Base-by-base conservation (phyloP, 2,113 vertebrate species). In the Cynoglossus semilaevis region DNA sequence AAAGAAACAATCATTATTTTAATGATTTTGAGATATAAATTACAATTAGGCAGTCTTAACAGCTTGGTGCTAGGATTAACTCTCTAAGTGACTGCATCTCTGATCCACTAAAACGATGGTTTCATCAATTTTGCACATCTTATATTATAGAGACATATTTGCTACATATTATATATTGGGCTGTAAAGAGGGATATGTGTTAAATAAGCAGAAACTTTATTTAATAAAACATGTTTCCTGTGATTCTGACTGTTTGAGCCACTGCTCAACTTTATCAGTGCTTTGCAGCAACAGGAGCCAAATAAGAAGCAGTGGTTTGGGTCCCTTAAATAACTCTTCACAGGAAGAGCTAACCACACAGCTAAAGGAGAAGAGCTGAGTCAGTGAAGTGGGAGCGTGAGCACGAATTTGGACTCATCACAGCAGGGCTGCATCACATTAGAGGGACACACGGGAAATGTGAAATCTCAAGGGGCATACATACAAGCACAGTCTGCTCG, bases 341-440 rank as follows among this genome's bases (percentile, higher is more conserved):
- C 58, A 19, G 45, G 52, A 70, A 52, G 58, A 60, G 44, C 38
- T 22, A 72, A 70, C 46, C 14, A 14, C 54, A 15, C 49, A 46
- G 69, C 66, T 71, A 22, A 22, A 9, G 51, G 22, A 63, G 45
- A 34, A 63, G 72, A 57, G 79, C 81, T 62, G 79, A 80, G 61
- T 78, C 79, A 67, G 69, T 19, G 46, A 48, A 15, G 50, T 41
- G 2, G 44, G 51, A 67, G 62, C 34, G 58, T 8, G 46, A 40
- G 45, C 46, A 43, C 1, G 64, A 34, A 52, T 72, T 29, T 69
- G 68, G 50, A 37, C 5, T 12, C 42, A 0, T 8, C 43, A 49
- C 60, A 50, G 15, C 8, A 51, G 10, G 1, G 29, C 0, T 46
- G 38, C 65, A 54, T 74, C 67, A 45, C 51, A 57, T 67, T 9